Percentiles rank a stretch among this genome's conserved stretches.
Evolutionary conservation across 1,140 invertebrate species (phyloP).

Genomic region (Lanistes nyassanus): DNA sequence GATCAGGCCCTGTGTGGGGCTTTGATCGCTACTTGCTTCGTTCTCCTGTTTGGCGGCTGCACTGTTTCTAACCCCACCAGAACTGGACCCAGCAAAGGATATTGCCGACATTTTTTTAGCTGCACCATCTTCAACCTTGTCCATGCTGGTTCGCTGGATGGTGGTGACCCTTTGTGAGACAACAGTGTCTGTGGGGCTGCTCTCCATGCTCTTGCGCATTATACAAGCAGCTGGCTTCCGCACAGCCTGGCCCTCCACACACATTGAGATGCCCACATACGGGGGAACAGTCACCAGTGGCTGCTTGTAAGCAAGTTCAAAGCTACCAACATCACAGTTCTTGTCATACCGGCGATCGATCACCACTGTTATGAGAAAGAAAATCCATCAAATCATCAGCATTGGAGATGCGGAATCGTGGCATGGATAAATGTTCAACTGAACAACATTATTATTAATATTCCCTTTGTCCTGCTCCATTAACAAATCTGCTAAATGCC

Average conservation of each 20-base stretch:
- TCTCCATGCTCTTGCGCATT: not conserved
- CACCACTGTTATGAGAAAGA: conserved; percentile 76
- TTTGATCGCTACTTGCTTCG: no score
- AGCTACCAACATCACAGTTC: conserved; percentile 84
- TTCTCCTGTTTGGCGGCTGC: no score
- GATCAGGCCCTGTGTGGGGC: no score
- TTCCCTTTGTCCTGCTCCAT: no score
- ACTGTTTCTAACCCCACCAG: not conserved
- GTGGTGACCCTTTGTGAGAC: conserved; percentile 23
- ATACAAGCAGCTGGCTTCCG: conserved; percentile 37
- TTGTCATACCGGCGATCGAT: conserved; percentile 83
- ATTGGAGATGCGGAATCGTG: not conserved
- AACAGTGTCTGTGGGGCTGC: conserved; percentile 2
- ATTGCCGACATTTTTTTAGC: conserved; percentile 1
- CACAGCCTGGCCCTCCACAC: conserved; percentile 75
- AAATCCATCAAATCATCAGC: not conserved
- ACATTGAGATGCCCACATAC: conserved; percentile 83
- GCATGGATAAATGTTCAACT: no score
- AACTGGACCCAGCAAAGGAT: not conserved
- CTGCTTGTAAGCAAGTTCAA: conserved; percentile 85
- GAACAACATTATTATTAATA: no score
- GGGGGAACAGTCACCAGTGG: conserved; percentile 79
- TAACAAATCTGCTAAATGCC: no score
- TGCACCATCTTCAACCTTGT: not conserved
- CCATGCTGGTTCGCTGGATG: conserved; percentile 19